Evolutionary conservation across 2,113 vertebrate species (phyloP).

Genomic region (Genyomyrus donnyi): DNA sequence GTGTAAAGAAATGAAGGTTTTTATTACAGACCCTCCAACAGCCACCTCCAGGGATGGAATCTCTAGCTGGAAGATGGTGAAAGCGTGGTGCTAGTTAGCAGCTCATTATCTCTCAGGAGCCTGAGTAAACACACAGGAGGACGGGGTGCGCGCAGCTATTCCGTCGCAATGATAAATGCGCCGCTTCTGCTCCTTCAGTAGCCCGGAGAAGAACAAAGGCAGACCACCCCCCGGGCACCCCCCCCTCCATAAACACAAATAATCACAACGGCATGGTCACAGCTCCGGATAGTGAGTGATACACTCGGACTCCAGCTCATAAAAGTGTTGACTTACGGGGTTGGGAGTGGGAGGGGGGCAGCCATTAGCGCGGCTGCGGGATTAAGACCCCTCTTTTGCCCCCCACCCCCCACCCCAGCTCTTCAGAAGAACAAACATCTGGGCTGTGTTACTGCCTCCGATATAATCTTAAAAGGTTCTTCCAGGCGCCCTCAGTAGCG

Average conservation of each 20-base stretch:
- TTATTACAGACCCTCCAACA: conserved; percentile 15
- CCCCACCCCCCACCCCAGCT: neutral
- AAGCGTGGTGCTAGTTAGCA: conserved; percentile 17
- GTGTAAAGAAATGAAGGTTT: conserved; percentile 17
- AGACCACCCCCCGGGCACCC: neutral
- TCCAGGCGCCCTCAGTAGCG: conserved; percentile 7
- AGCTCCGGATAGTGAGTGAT: neutral
- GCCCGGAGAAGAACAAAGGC: conserved; percentile 14
- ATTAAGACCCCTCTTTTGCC: conserved; percentile 5
- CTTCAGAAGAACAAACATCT: conserved; percentile 45
- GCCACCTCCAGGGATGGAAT: neutral
- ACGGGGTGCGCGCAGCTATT: neutral
- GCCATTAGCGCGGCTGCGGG: conserved; percentile 5
- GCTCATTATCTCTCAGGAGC: conserved; percentile 19
- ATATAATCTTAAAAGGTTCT: conserved; percentile 40
- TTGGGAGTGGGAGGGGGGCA: neutral
- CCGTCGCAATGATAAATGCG: conserved; percentile 10
- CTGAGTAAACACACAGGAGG: neutral
- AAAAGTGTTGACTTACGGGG: conserved; percentile 22
- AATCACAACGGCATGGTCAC: conserved; percentile 14
- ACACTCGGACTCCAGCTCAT: conserved; percentile 9
- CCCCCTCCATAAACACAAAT: conserved; percentile 15
- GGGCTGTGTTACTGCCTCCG: conserved; percentile 50
- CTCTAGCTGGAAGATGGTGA: neutral
- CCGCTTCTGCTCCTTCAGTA: conserved; percentile 3